Conservation (phyloP, 1,140 invertebrate genomes). For the Rhynchophorus ferrugineus region DNA sequence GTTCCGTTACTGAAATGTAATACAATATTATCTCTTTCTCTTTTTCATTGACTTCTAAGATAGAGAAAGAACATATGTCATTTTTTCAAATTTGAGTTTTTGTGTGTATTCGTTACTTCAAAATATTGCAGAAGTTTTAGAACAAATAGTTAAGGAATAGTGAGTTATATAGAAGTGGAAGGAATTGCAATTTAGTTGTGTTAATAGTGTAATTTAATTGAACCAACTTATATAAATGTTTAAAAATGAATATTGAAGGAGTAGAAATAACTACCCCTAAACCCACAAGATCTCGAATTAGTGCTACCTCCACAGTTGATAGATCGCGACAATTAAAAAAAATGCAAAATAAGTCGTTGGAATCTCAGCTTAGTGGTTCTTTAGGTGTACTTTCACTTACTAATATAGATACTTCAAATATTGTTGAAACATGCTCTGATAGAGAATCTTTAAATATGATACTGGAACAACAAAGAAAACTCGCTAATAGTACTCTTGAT, state of each 20-base stretch:
- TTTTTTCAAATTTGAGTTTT: background rate
- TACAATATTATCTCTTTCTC: too few relatives aligned
- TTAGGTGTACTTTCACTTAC: slow-evolving; percentile 7
- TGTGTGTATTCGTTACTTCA: background rate
- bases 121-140: background rate
- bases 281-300: background rate
- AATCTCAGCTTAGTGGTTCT: slow-evolving; percentile 1
- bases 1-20: too few relatives aligned
- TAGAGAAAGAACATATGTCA: background rate
- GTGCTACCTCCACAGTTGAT: slow-evolving; percentile 18
- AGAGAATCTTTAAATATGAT: slow-evolving; percentile 2
- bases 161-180: too few relatives aligned
- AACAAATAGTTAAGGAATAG: background rate
- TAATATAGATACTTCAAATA: slow-evolving; percentile 11
- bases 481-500: slow-evolving; percentile 20
- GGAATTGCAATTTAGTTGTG: too few relatives aligned
- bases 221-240: too few relatives aligned
- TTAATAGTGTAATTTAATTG: too few relatives aligned
- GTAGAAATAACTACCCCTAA: slow-evolving; percentile 11
- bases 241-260: background rate
- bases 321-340: slow-evolving; percentile 7
- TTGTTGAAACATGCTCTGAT: background rate
- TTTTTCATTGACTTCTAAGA: background rate
- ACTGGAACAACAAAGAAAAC: slow-evolving; percentile 19
- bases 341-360: background rate